These are phyloP conservation scores for Upupa epops DNA, from an alignment of 2,113 vertebrate genomes.

Conservation along the genomic window DNA sequence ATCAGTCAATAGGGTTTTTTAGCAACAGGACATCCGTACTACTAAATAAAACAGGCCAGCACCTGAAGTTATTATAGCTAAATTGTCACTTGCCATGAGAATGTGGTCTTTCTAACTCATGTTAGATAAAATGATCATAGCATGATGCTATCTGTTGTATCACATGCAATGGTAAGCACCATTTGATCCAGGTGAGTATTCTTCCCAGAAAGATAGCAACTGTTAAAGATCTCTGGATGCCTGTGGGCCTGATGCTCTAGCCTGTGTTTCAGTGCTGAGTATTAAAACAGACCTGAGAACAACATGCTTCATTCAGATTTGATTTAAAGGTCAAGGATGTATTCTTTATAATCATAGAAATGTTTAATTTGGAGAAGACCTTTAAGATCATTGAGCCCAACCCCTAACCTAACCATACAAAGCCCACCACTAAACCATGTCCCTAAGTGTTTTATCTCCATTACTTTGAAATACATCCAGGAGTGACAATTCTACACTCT, in stretches of 20 bases:
- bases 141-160: background rate
- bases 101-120: background rate
- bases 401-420: no score
- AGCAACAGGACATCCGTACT: background rate
- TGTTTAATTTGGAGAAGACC: no score
- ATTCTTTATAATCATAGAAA: background rate
- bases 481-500: no score
- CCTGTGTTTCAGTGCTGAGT: background rate
- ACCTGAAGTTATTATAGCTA: background rate
- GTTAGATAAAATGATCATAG: background rate
- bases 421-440: no score
- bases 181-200: background rate
- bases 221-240: background rate
- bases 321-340: background rate
- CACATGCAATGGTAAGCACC: background rate
- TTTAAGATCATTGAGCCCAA: no score
- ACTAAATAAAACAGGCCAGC: background rate
- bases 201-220: background rate
- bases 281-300: background rate
- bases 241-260: background rate
- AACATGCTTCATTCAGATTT: background rate
- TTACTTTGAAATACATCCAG: no score
- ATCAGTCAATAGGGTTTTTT: background rate
- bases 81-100: background rate
- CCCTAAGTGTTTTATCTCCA: no score